Evolutionary conservation across 2,888 invertebrate species (phyloP), one percentile per base, ranked within the genome.

Genomic region (Kuschelorhynchus macadamiae): DNA sequence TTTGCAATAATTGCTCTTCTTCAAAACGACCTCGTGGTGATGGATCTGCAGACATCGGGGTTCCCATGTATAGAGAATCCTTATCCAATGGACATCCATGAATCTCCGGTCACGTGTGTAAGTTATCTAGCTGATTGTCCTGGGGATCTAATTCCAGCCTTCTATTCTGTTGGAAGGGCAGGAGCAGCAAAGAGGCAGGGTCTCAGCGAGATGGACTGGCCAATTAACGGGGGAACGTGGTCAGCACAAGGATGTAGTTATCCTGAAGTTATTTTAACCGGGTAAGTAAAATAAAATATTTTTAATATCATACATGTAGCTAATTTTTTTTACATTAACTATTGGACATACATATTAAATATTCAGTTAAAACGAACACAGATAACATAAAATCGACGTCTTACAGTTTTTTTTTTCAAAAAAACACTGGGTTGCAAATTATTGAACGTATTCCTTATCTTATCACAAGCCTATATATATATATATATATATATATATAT

Each of bases 51-150:
- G 82, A 92, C 95, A 52, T 90, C 93, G 67, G 98, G 98, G 82
- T 99, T 97, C 87, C 98, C 98, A 18, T 97, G 97, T 86, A 96
- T 98, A 87, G 98, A 98, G 86, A 98, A 98, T 87, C 99, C 98
- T 44, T 98, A 99, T 87, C 96, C 98, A 71, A 98, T 99, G 97
- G 98, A 99, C 86, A 89, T 99, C 76, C 98, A 99, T 87, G 98
- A 99, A 86, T 97, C 97, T 56, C 95, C 98, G 17, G 98, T 99
- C 80, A 98, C 98, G 63, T 95, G 95, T 86, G 96, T 97, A 85
- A 91, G 93, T 67, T 99, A 99, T 88, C 90, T 97, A 83, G 97
- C 97, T 62, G 98, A 99, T 87, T 98, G 98, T 85, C 98, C 98
- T 44, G 94, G 95, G 69, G 98, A 99, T 86, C 88, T 99, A 82